Conservation (phyloP, 2,888 invertebrate genomes). For the Drosophila kanekoi region DNA sequence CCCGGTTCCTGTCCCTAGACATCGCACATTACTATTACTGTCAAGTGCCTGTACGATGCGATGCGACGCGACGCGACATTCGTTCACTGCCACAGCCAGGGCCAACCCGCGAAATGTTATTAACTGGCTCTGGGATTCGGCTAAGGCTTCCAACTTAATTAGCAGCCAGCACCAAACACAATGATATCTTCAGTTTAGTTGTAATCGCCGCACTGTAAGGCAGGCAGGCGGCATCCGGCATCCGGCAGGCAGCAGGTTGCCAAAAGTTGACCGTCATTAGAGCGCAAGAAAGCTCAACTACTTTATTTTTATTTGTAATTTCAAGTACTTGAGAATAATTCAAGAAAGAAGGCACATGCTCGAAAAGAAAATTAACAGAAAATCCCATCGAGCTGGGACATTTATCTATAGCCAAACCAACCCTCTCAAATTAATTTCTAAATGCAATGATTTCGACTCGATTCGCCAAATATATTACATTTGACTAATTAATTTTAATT, state of each 20-base stretch:
- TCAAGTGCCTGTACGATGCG: slow-evolving; percentile 39
- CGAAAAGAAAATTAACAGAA: no score
- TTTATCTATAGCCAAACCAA: no score
- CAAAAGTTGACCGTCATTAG: slow-evolving; percentile 27
- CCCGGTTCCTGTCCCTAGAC: slow-evolving; percentile 39
- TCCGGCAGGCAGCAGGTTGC: slow-evolving; percentile 16
- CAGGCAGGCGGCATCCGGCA: slow-evolving; percentile 19
- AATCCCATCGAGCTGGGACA: no score
- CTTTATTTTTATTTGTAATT: slow-evolving; percentile 3
- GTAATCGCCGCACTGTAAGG: slow-evolving; percentile 25
- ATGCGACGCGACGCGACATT: background rate
- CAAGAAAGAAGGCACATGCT: background rate
- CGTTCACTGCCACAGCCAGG: slow-evolving; percentile 4
- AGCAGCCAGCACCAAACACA: slow-evolving; percentile 38
- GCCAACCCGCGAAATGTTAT: slow-evolving; percentile 34
- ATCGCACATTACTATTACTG: slow-evolving; percentile 59
- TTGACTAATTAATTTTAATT: no score
- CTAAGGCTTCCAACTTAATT: slow-evolving; percentile 51
- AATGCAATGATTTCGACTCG: no score
- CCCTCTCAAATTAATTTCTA: no score
- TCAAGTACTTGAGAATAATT: background rate
- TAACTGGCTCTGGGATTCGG: slow-evolving; percentile 50
- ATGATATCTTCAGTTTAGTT: slow-evolving; percentile 20
- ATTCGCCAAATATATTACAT: no score
- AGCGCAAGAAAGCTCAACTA: background rate